Conservation (phyloP, 2,113 vertebrate genomes). For the Rhipidura dahli region DNA sequence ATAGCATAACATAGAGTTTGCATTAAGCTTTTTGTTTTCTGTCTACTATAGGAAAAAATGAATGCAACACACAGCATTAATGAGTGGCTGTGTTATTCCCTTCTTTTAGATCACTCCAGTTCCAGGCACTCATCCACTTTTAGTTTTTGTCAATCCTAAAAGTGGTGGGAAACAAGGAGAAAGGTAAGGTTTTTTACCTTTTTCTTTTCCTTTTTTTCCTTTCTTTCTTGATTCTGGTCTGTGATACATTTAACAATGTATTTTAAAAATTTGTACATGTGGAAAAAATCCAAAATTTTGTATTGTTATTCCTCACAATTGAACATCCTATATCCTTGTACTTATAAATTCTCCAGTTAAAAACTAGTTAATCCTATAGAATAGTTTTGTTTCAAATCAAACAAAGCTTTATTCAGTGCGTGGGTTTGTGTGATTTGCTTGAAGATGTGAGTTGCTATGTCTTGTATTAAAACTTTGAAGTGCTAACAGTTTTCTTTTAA, state of each 20-base stretch:
- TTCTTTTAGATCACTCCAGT: constrained; percentile 90
- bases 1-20: constrained; percentile 42
- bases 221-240: not conserved
- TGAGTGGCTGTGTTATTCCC: constrained; percentile 53
- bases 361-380: not conserved
- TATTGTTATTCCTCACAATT: not conserved
- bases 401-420: not conserved
- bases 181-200: constrained; percentile 71
- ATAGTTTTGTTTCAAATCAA: not conserved
- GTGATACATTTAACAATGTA: not conserved
- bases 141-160: constrained; percentile 96
- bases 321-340: not conserved
- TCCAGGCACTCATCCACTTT: constrained; percentile 92
- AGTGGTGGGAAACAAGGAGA: constrained; percentile 97
- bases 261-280: not conserved
- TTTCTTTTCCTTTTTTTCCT: not conserved
- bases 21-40: constrained; percentile 59
- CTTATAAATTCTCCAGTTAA: not conserved
- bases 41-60: constrained; percentile 53
- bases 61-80: constrained; percentile 56
- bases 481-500: not conserved
- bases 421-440: not conserved
- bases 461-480: not conserved
- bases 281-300: not conserved
- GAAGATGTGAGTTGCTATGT: not conserved